Evolutionary conservation across 2,113 vertebrate species (phyloP).

Genomic region (Chlamydotis undulata): DNA sequence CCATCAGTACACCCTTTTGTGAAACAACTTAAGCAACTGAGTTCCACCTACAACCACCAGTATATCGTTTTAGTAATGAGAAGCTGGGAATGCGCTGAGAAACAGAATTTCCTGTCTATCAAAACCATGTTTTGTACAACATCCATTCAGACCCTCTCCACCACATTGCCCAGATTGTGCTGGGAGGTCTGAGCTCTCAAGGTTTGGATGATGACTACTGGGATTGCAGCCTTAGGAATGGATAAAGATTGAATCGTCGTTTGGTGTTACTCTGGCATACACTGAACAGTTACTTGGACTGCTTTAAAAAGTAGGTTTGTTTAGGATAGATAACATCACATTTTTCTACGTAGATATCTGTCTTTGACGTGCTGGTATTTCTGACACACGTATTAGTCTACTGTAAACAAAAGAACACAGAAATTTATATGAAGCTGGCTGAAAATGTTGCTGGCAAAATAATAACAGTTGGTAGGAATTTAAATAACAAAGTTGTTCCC

Average conservation of each 20-base stretch:
- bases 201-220: neutral
- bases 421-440: neutral
- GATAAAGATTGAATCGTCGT: neutral
- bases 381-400: neutral
- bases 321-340: neutral
- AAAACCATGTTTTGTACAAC: neutral
- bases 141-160: neutral
- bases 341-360: neutral
- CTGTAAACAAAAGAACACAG: neutral
- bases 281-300: neutral
- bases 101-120: neutral
- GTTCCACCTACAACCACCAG: neutral
- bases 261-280: neutral
- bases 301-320: neutral
- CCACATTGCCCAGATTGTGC: neutral
- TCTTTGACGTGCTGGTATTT: neutral
- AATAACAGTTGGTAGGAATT: neutral
- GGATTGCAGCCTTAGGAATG: neutral
- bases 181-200: neutral
- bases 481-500: neutral
- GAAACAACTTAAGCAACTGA: neutral
- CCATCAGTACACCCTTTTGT: neutral
- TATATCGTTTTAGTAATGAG: neutral
- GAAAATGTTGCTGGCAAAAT: neutral
- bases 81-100: neutral